These are phyloP conservation scores for Ophion costatus DNA, from an alignment of 2,888 invertebrate genomes.

Conservation along the genomic window DNA sequence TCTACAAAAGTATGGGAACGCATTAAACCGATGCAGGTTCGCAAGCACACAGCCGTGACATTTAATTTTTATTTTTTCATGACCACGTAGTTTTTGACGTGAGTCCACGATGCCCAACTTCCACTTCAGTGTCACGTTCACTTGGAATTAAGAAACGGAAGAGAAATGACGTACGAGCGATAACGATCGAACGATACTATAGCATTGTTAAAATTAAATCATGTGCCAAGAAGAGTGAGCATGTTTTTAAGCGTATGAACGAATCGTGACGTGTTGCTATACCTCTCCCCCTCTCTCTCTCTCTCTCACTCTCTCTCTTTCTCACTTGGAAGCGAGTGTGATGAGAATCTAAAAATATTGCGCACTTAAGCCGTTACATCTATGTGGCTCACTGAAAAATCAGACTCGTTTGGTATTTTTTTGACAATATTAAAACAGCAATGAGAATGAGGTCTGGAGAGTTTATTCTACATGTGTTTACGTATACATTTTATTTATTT, in stretches of 20 bases:
- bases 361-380: neutral
- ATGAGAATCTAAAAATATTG: slow-evolving; percentile 56
- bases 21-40: neutral
- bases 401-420: too few relatives aligned
- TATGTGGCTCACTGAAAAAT: neutral
- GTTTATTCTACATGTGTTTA: too few relatives aligned
- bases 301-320: slow-evolving; percentile 14
- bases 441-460: too few relatives aligned
- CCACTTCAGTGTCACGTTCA: neutral
- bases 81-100: neutral
- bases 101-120: neutral
- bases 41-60: neutral
- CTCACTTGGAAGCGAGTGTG: slow-evolving; percentile 1
- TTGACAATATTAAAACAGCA: too few relatives aligned
- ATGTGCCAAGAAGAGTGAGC: neutral
- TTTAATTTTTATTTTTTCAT: neutral
- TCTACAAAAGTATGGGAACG: too few relatives aligned
- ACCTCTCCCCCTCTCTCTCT: slow-evolving; percentile 26
- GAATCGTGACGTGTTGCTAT: slow-evolving; percentile 24
- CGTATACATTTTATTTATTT: too few relatives aligned
- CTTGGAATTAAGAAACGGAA: neutral
- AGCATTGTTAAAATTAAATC: slow-evolving; percentile 48
- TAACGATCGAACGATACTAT: slow-evolving; percentile 13
- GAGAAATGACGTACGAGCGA: slow-evolving; percentile 21
- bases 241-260: slow-evolving; percentile 4